These are phyloP conservation scores for Byasa hedistus DNA, from an alignment of 2,888 invertebrate genomes.

Conservation along the genomic window DNA sequence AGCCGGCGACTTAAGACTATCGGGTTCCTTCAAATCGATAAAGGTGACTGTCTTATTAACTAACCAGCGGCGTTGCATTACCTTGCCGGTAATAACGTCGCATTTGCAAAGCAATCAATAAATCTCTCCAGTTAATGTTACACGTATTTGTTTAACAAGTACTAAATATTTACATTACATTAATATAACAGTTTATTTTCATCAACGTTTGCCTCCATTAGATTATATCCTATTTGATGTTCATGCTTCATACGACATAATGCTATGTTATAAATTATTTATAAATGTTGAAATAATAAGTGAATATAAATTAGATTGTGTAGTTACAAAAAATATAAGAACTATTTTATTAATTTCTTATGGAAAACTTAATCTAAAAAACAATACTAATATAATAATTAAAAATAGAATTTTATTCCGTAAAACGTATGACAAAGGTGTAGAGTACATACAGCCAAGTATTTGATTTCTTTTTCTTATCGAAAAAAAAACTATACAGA, in stretches of 20 bases:
- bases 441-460: background rate
- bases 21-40: conserved; percentile 38
- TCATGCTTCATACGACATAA: too few species aligned
- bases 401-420: too few species aligned
- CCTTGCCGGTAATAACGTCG: background rate
- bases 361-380: too few species aligned
- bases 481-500: background rate
- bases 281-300: too few species aligned
- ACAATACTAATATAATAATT: too few species aligned
- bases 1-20: conserved; percentile 39
- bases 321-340: too few species aligned
- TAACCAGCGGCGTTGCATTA: conserved; percentile 33
- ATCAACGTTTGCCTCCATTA: too few species aligned
- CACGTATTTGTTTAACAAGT: background rate
- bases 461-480: background rate
- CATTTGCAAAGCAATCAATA: background rate
- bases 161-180: background rate
- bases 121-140: background rate
- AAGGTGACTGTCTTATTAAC: conserved; percentile 34
- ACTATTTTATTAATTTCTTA: too few species aligned
- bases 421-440: too few species aligned
- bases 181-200: background rate
- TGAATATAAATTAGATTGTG: too few species aligned
- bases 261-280: too few species aligned
- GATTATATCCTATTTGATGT: too few species aligned